Percentiles rank a stretch among this genome's conserved stretches.
These are phyloP conservation scores for Alaudala cheleensis DNA, from an alignment of 2,113 vertebrate species.

Conservation along the genomic window DNA sequence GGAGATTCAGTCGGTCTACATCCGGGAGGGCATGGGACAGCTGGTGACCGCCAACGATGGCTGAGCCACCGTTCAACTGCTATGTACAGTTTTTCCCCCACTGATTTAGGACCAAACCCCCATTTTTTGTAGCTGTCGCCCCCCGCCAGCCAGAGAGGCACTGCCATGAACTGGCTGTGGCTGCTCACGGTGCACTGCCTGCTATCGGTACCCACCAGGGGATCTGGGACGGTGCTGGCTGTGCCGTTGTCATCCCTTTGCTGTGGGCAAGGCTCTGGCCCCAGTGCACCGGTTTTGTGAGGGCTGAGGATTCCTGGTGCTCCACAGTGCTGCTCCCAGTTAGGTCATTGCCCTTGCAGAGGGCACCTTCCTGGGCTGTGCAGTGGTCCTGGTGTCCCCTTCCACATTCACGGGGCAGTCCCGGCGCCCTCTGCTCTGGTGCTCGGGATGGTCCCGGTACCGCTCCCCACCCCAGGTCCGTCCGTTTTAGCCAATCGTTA, in stretches of 20 bases:
- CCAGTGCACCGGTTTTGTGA: fast-evolving
- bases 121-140: constrained; percentile 56
- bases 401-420: background rate
- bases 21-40: constrained; percentile 93
- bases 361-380: too few relatives aligned
- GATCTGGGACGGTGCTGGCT: fast-evolving
- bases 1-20: constrained; percentile 96
- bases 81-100: background rate
- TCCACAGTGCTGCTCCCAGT: background rate
- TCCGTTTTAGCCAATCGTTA: background rate
- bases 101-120: constrained; percentile 16
- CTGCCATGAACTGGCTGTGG: background rate
- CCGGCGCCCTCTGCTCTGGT: background rate
- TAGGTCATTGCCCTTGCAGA: background rate
- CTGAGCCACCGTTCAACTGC: constrained; percentile 25
- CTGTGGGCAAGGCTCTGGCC: background rate
- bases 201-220: fast-evolving
- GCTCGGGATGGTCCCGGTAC: background rate
- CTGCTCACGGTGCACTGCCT: background rate
- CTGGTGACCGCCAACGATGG: constrained; percentile 93
- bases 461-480: too few relatives aligned
- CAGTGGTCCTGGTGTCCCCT: background rate
- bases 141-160: background rate
- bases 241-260: fast-evolving
- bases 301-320: background rate